These are phyloP conservation scores for Haliclona indistincta DNA, from an alignment of 37 sponge, comb jelly and placozoan genomes.

Conservation along the genomic window DNA sequence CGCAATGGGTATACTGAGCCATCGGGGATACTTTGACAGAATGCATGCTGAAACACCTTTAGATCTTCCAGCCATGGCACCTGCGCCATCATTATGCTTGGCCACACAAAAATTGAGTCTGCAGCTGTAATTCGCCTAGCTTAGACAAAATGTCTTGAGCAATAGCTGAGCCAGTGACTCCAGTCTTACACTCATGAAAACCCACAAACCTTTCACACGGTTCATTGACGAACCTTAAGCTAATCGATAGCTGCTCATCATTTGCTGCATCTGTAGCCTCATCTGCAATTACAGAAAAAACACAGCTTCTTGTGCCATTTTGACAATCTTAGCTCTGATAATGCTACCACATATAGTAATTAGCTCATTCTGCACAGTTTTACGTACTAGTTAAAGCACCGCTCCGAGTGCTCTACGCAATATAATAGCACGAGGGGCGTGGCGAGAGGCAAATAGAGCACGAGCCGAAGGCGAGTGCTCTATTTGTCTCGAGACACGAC, in stretches of 20 bases:
- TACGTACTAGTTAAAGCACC: no score
- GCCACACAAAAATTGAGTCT: constrained; percentile 16
- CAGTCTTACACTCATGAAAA: constrained; percentile 21
- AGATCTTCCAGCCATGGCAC: constrained; percentile 43
- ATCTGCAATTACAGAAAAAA: constrained; percentile 1
- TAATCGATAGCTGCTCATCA: constrained; percentile 45
- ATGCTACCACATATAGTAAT: constrained; percentile 50
- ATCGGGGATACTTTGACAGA: constrained; percentile 29
- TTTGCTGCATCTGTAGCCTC: constrained; percentile 30
- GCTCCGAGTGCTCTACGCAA: no score
- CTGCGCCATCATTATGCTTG: constrained; percentile 64
- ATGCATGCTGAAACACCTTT: constrained; percentile 54
- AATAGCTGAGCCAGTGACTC: constrained; percentile 46
- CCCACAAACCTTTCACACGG: constrained; percentile 16
- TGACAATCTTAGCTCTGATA: constrained; percentile 49
- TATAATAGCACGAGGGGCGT: no score
- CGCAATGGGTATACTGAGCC: constrained; percentile 24
- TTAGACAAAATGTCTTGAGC: constrained; percentile 16
- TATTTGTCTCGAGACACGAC: no score
- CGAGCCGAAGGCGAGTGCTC: no score
- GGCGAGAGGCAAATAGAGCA: no score
- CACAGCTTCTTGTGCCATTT: constrained; percentile 27
- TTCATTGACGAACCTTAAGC: constrained; percentile 13
- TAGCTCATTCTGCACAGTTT: constrained; percentile 69
- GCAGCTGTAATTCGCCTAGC: constrained; percentile 17